Evolutionary conservation across 2,888 invertebrate genomes (phyloP).

Genomic region (Iselma pallidipennis): DNA sequence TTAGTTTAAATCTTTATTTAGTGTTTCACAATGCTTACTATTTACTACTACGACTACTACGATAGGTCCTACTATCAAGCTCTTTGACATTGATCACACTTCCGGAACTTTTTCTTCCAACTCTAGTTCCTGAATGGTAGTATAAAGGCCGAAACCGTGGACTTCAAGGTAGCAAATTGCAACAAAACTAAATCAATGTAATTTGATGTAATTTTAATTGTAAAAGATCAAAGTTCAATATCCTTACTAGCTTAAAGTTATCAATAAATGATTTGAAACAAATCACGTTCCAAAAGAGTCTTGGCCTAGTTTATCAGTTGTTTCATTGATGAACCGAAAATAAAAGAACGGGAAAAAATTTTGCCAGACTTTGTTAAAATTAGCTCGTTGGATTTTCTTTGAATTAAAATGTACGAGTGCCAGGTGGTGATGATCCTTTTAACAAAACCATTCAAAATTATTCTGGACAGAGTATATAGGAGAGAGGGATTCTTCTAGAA

Average conservation of each 20-base stretch:
- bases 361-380: not conserved
- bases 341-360: not conserved
- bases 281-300: no score
- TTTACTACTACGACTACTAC: no score
- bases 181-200: no score
- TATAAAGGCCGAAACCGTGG: not conserved
- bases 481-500: slow-evolving; percentile 2
- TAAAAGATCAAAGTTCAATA: not conserved
- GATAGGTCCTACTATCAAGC: no score
- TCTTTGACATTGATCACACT: no score
- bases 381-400: not conserved
- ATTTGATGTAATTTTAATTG: not conserved
- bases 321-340: not conserved
- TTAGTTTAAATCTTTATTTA: not conserved
- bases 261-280: no score
- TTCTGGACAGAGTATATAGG: not conserved
- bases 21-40: no score
- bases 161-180: not conserved
- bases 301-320: not conserved
- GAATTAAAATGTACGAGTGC: not conserved
- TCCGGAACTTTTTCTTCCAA: no score
- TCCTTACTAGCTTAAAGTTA: no score
- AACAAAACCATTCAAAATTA: not conserved
- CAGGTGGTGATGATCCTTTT: not conserved
- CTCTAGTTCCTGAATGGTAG: no score